Conservation (phyloP, 92 coral and sea anemone genomes). For the Heliopora coerulea region DNA sequence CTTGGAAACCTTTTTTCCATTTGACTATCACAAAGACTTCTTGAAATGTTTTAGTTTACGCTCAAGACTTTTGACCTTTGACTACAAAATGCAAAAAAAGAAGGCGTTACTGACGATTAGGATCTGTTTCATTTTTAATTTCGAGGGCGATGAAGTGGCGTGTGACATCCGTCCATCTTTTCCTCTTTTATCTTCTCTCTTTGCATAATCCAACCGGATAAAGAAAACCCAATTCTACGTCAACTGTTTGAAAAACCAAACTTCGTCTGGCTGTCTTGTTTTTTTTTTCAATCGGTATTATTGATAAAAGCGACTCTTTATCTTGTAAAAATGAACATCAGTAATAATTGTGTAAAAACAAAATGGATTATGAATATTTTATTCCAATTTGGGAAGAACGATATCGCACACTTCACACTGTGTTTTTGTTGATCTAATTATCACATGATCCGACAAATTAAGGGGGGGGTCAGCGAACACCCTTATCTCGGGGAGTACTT, state of each 20-base stretch:
- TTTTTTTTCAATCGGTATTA: no score
- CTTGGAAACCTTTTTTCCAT: no score
- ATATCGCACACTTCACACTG: background rate
- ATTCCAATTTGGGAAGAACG: slow-evolving; percentile 23
- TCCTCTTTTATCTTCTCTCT: no score
- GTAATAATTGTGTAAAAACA: slow-evolving; percentile 40
- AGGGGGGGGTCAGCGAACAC: background rate
- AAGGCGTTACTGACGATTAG: slow-evolving; percentile 8
- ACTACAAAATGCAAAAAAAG: background rate
- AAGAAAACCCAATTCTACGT: no score
- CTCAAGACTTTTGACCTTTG: background rate
- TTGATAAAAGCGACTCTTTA: no score
- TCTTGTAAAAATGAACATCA: background rate
- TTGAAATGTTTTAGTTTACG: background rate
- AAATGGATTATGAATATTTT: slow-evolving; percentile 38
- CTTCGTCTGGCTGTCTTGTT: no score
- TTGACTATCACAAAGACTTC: no score
- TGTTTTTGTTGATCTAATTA: slow-evolving; percentile 3
- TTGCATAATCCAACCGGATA: no score
- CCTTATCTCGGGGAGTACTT: no score
- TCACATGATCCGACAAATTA: slow-evolving; percentile 6
- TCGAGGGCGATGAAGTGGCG: no score
- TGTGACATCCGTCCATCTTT: no score
- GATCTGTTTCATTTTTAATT: slow-evolving; percentile 12
- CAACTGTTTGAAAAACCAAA: no score